A percentile compares a stretch with the other conserved stretches of the same genome.
Conservation (phyloP, 2,888 invertebrate genomes). For the Drosophila affinis region DNA sequence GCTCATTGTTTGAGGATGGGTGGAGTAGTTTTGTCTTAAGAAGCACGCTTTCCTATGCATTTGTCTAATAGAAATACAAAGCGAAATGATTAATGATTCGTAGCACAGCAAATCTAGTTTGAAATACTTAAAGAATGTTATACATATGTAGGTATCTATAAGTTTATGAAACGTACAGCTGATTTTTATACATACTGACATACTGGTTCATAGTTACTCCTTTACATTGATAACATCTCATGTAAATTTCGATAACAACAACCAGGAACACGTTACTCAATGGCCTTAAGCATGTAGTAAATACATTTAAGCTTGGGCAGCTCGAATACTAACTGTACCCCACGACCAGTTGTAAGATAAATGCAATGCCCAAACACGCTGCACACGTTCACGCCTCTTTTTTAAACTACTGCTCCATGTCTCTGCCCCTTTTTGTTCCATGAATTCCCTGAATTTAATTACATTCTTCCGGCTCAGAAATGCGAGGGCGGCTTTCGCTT, state of each 20-base stretch:
- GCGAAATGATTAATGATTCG: conserved; percentile 56
- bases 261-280: not conserved
- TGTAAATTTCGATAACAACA: no score
- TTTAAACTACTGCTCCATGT: conserved; percentile 42
- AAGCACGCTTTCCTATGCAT: conserved; percentile 46
- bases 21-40: conserved; percentile 37
- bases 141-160: no score
- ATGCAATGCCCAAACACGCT: conserved; percentile 18
- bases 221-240: no score
- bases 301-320: not conserved
- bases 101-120: conserved; percentile 3
- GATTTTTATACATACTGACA: no score
- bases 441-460: conserved; percentile 66
- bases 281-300: not conserved
- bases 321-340: not conserved
- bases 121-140: not conserved
- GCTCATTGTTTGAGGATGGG: conserved; percentile 20
- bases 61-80: conserved; percentile 62
- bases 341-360: not conserved
- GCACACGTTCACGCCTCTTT: conserved; percentile 61
- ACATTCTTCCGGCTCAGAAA: conserved; percentile 71
- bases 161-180: no score
- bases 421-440: conserved; percentile 33
- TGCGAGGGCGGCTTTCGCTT: conserved; percentile 61
- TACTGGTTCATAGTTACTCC: no score